Base-by-base conservation (phyloP, 2,113 vertebrate species). In the Eclectus roratus region DNA sequence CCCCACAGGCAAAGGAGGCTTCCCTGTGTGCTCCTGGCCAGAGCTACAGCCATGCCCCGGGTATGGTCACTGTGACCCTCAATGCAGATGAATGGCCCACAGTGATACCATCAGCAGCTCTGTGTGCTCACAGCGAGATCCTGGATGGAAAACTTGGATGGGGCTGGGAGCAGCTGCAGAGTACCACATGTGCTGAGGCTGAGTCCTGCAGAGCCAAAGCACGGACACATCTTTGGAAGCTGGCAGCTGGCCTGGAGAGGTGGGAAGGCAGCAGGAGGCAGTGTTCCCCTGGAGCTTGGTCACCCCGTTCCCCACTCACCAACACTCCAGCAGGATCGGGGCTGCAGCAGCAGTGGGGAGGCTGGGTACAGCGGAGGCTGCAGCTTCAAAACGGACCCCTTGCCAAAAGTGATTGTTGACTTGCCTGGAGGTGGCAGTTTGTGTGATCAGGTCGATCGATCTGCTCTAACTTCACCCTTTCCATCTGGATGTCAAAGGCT, bases 31-130 rank as follows among this genome's bases (percentile, higher is more conserved):
- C 53, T 66, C 74, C 8, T 4, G 49, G 58, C 46, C 69, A 41
- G 31, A 63, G 31, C 53, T 10, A 9, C 13, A 60, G 74, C 5
- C 11, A 21, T 5, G 27, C 29, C 33, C 46, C 0, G 0, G 0
- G n/a, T 43, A 70, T 58, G 91, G 93, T 79, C 91, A 81, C 81
- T 6, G 17, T 0, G 27, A 93, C 89, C 89, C 82, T 27, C 70
- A 6, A 19, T 5, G 7, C 70, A 23, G 21, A 3, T 9, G 52
- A 21, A 7, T 6, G 0, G 52, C 80, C 68, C 55, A 8, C 27
- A 63, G 3, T 1, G 61, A 63, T 84, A 76, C 27, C 73, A 31
- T 86, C 93, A 81, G 81, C 78, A 68, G 89, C 78, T 87, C 69
- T 4, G 4, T 4, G 53, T 44, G 0, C 74, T 72, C 68, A 12